Base-by-base conservation (phyloP, 2,888 invertebrate species). In the Pogonocherus hispidulus region DNA sequence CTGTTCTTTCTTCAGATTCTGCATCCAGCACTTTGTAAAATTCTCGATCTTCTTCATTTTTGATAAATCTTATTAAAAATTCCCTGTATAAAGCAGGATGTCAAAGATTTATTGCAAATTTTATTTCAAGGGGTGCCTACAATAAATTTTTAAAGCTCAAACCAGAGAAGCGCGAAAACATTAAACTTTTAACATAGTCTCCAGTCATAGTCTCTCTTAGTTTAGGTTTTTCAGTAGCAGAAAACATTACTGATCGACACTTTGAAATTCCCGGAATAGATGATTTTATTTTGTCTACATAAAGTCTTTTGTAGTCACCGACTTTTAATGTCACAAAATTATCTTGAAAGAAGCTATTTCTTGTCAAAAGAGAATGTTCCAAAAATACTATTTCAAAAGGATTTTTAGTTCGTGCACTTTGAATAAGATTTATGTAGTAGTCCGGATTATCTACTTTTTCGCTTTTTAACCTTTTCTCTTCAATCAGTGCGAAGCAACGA, bases 401-500 rank as follows among this genome's bases (percentile, higher is more conserved):
- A 3, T 47, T 16, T 19, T 47, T 18, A 47, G 19, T 20, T 6
- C 19, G 20, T 47, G 47, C 47, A 19, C 5, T 3, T 6, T 47
- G 16, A 20, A 47, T 47, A 47, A 47, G 47, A 6, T 47, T 19
- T 9, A 47, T 9, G 47, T 67, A 67, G 56, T 49, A 47, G 41
- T 59, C 63, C 4, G 65, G 69, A 57, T 63, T 67, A 19, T 67
- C 62, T 46, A 67, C 55, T 18, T 41, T 49, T 14, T 67, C 62
- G 19, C 46, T 20, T 32, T 54, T 67, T 9, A 67, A 46, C 22
- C 47, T 20, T n/a, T 67, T 63, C 37, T 63, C 57, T 47, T 67
- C 66, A n/a, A 59, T 66, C 19, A 37, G 47, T 22, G 23, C 54
- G 87, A 72, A 70, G 52, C 75, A 71, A 16, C 76, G 32, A 66